phyloP scores from a whole-genome alignment of 2,888 invertebrate genomes.

The Bellardia pandia region DNA sequence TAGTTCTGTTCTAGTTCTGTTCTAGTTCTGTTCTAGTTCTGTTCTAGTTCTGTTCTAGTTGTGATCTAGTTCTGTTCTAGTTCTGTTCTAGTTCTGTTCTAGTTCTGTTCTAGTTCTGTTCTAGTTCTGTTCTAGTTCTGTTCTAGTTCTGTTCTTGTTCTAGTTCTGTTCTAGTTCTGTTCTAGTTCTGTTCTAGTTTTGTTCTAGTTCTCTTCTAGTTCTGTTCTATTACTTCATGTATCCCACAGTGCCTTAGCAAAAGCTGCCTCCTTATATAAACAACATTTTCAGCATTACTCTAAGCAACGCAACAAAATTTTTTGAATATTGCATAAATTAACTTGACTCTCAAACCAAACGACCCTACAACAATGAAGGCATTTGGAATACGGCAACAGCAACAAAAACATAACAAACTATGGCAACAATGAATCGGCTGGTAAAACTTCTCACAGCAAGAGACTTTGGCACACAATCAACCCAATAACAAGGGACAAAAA shows the following conservation, averaged over 20 bases:
- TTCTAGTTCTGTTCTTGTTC: too few relatives aligned
- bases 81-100: too few relatives aligned
- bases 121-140: too few relatives aligned
- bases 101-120: too few relatives aligned
- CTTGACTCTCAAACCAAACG: constrained; percentile 49
- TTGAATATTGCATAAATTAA: constrained; percentile 71
- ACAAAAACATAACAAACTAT: not conserved
- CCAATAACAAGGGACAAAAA: constrained; percentile 58
- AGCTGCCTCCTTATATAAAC: constrained; percentile 19
- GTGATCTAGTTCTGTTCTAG: too few relatives aligned
- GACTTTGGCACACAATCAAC: constrained; percentile 50
- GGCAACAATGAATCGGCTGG: constrained; percentile 36
- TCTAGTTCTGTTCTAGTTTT: too few relatives aligned
- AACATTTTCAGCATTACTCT: constrained; percentile 50
- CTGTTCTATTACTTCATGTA: not conserved
- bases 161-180: too few relatives aligned
- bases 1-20: too few relatives aligned
- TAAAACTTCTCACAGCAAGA: constrained; percentile 57
- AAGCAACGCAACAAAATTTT: constrained; percentile 52
- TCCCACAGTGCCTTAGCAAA: constrained; percentile 15
- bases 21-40: too few relatives aligned
- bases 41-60: too few relatives aligned
- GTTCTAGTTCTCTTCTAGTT: too few relatives aligned
- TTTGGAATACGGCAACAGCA: not conserved
- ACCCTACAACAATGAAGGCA: constrained; percentile 20